Percentiles rank a stretch among this genome's conserved stretches.
Evolutionary conservation across 2,888 invertebrate genomes (phyloP).

Genomic region (Drosophila recens): DNA sequence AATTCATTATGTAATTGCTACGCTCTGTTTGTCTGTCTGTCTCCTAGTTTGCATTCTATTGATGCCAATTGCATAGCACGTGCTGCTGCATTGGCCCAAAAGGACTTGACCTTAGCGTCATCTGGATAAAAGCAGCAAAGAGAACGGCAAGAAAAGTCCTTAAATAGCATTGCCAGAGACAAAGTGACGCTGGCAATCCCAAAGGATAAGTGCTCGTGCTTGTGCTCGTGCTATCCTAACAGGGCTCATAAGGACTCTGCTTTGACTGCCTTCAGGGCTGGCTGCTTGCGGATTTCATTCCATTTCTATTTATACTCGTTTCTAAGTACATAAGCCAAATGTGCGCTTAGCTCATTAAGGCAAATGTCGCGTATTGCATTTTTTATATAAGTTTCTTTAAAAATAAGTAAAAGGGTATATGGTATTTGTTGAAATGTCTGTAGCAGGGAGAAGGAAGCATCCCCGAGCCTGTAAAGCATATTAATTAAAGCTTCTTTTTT

Average conservation of each 20-base stretch:
- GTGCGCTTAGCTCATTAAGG: conserved; percentile 62
- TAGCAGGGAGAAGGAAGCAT: too few species aligned
- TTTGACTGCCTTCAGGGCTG: conserved; percentile 23
- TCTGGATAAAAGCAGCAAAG: neutral
- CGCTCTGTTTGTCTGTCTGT: conserved; percentile 3
- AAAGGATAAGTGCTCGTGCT: conserved; percentile 42
- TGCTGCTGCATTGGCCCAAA: conserved; percentile 47
- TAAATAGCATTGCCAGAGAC: conserved; percentile 42
- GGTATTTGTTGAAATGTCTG: too few species aligned
- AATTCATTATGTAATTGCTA: conserved; percentile 38
- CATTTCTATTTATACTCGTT: conserved; percentile 5
- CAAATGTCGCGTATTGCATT: conserved; percentile 46
- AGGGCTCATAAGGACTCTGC: conserved; percentile 29
- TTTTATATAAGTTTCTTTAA: neutral
- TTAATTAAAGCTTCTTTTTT: too few species aligned
- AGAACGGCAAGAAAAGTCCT: conserved; percentile 17
- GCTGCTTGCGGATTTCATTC: conserved; percentile 9
- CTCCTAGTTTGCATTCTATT: conserved; percentile 32
- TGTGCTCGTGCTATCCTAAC: conserved; percentile 23
- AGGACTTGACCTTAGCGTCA: neutral
- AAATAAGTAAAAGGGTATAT: too few species aligned
- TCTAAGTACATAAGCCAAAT: conserved; percentile 38
- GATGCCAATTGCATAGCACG: conserved; percentile 55
- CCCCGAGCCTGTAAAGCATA: too few species aligned
- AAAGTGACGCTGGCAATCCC: conserved; percentile 58